Conservation (phyloP, 2,113 vertebrate genomes). For the Fulica atra region DNA sequence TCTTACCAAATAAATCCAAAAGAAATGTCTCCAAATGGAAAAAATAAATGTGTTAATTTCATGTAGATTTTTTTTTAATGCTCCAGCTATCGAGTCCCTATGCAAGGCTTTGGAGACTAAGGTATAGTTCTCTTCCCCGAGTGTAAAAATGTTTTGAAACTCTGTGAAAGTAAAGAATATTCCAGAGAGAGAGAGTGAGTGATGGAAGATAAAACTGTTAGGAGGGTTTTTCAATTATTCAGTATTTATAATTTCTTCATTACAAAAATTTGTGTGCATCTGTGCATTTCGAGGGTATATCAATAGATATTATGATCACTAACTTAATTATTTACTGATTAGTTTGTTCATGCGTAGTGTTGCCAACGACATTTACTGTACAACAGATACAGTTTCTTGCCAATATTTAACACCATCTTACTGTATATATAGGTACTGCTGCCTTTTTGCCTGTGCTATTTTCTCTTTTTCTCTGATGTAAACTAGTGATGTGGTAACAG, state of each 20-base stretch:
- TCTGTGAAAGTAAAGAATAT: not conserved
- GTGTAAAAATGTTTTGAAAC: not conserved
- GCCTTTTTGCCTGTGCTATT: not conserved
- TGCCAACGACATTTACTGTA: not conserved
- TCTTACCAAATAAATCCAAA: not conserved
- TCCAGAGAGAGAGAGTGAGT: not conserved
- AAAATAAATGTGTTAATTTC: not conserved
- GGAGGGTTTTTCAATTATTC: not conserved
- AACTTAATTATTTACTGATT: not conserved
- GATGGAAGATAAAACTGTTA: not conserved
- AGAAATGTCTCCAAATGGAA: not conserved
- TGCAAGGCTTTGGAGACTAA: not conserved
- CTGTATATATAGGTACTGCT: not conserved
- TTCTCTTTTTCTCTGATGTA: not conserved
- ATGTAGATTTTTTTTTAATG: not conserved
- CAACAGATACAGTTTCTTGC: not conserved
- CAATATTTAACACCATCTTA: not conserved
- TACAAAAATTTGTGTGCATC: not conserved
- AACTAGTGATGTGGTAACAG: not conserved
- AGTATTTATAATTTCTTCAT: not conserved
- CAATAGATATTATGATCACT: not conserved
- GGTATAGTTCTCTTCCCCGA: not conserved
- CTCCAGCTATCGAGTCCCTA: not conserved
- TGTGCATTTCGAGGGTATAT: not conserved
- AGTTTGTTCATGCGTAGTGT: not conserved